phyloP scores from a whole-genome alignment of 2,888 invertebrate species.

The Hymenopus coronatus region DNA sequence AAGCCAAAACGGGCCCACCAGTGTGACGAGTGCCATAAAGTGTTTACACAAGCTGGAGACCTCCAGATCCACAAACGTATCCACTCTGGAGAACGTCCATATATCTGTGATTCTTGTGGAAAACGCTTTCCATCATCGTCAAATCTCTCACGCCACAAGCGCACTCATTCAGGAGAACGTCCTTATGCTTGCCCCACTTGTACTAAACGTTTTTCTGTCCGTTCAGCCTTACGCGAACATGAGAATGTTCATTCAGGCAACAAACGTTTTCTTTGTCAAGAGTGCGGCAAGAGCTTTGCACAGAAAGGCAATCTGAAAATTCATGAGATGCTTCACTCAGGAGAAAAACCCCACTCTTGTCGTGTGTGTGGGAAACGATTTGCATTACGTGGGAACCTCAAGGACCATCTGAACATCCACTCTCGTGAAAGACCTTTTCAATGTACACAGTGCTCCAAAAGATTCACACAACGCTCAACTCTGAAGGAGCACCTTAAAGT shows the following conservation, averaged over 20 bases:
- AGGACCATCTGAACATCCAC: constrained; percentile 27
- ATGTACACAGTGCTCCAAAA: constrained; percentile 18
- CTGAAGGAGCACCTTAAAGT: constrained; percentile 25
- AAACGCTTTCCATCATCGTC: constrained; percentile 25
- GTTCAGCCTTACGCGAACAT: constrained; percentile 23
- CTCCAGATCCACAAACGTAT: constrained; percentile 26
- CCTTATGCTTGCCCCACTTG: constrained; percentile 17
- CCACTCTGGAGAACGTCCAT: constrained; percentile 27
- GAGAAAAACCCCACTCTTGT: constrained; percentile 21
- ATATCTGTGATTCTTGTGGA: constrained; percentile 26
- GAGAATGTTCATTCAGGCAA: constrained; percentile 25
- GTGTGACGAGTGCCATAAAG: constrained; percentile 22
- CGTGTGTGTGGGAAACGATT: constrained; percentile 22
- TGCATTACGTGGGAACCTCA: constrained; percentile 24
- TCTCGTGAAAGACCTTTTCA: constrained; percentile 4
- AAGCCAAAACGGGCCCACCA: not conserved
- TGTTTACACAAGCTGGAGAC: constrained; percentile 26
- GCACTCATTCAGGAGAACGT: constrained; percentile 23
- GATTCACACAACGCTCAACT: constrained; percentile 27
- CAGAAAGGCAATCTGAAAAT: constrained; percentile 28
- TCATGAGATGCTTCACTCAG: constrained; percentile 26
- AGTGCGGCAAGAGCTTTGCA: constrained; percentile 27
- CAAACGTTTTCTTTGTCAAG: constrained; percentile 24
- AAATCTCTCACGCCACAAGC: constrained; percentile 24
- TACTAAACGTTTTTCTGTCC: constrained; percentile 23